Evolutionary conservation across 2,888 invertebrate species (phyloP), one percentile per base, ranked within the genome.

Genomic region (Mactromeris polynyma): DNA sequence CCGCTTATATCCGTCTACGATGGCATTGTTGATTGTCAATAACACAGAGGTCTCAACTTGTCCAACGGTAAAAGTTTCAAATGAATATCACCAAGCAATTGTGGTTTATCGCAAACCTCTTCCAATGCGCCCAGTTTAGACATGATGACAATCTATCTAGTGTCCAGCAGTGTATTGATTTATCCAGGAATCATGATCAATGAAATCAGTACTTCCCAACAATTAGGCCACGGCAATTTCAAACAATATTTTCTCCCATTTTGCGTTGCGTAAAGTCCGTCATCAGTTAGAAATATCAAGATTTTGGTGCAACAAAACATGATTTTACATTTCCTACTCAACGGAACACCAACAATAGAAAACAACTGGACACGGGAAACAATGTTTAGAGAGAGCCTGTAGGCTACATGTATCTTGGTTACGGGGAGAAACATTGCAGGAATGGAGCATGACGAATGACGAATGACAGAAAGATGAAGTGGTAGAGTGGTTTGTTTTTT

Each of bases 1-100:
- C 7, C 36, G 14, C 73, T 69, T 33, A 69, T 69, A 69, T n/a
- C 31, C 36, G 19, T 73, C 36, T 36, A 19, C 26, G 19, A 73
- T 33, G 36, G 36, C 73, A 73, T 73, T 73, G 73, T 33, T 73
- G 73, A 73, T 73, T 73, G 36, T 33, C 73, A 36, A 33, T 73
- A 33, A 19, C 14, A 26, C 2, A 58, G 21, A 7, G 19, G 58
- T 58, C 58, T 58, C 58, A 58, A 51, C 19, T 51, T 51, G 51
- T 9, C 51, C 51, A 51, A 19, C 51, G 51, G 51, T 17, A 51
- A 51, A 51, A n/a, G 26, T 64, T n/a, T 64, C 9, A 11, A 9
- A 64, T 64, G 58, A 64, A 64, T 64, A 64, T 64, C 19, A 2
- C 14, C 51, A 19, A 51, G 51, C 19, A 9, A 9, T 19, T 17